A percentile compares a stretch with the other conserved stretches of the same genome.
Evolutionary conservation across 1,140 invertebrate species (phyloP).

Genomic region (Drosophila fuyamai): DNA sequence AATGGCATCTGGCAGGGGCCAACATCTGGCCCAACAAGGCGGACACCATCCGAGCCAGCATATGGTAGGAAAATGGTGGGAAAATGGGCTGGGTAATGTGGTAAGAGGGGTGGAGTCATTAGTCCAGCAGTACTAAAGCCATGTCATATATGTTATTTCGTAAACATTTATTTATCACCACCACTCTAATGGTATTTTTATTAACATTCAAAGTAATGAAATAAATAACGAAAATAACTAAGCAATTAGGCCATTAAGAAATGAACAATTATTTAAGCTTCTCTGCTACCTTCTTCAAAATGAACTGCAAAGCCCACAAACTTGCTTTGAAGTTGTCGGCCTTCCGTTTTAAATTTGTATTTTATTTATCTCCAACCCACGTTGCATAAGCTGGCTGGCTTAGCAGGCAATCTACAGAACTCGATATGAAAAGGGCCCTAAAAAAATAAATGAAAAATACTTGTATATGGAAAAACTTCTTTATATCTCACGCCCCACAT

Average conservation of each 20-base stretch:
- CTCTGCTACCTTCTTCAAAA: background rate
- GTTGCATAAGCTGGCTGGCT: slow-evolving; percentile 27
- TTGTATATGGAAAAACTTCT: slow-evolving; percentile 38
- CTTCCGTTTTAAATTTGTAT: slow-evolving; percentile 13
- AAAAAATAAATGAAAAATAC: slow-evolving; percentile 13
- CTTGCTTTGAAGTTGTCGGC: slow-evolving; percentile 36
- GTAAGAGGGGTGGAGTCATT: background rate
- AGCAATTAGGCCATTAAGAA: background rate
- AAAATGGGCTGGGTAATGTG: background rate
- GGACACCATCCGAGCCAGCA: slow-evolving; percentile 21
- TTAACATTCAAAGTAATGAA: too few relatives aligned
- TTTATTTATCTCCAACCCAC: slow-evolving; percentile 2
- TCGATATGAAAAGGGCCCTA: slow-evolving; percentile 16
- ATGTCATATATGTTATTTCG: too few relatives aligned
- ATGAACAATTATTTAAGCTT: too few relatives aligned
- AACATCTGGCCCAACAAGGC: slow-evolving; percentile 48
- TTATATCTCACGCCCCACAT: slow-evolving; percentile 47
- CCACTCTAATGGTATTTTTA: too few relatives aligned
- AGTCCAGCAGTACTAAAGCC: background rate
- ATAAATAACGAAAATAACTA: background rate
- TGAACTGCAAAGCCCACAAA: slow-evolving; percentile 3
- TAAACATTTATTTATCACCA: too few relatives aligned
- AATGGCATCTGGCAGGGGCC: slow-evolving; percentile 48
- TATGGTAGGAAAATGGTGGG: slow-evolving; percentile 14
- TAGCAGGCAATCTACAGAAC: slow-evolving; percentile 32